Evolutionary conservation across 2,888 invertebrate genomes (phyloP), one percentile per base, ranked within the genome.

Genomic region (Neoscelio sp.): DNA sequence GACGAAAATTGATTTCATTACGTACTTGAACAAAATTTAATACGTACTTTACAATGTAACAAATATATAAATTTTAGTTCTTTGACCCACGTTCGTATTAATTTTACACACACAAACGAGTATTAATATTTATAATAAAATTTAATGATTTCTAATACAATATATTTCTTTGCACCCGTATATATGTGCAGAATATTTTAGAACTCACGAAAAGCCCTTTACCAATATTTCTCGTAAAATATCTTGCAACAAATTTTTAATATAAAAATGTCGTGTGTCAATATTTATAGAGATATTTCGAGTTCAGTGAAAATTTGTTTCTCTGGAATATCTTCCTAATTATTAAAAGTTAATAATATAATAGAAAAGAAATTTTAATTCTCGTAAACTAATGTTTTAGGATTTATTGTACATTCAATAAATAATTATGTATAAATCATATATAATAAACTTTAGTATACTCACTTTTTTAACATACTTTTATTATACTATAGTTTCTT

Each of bases 271-370:
- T 62, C 62, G 33, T 33, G 18, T 44, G 10, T 8, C 20, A 13
- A 42, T 44, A 58, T 44, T 58, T 58, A 42, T 58, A 44, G 44
- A 58, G 15, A 44, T 44, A 30, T 58, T 44, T 17, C 28, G 42
- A 42, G 40, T 58, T 42, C 42, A 42, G 42, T 17, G 28, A 58
- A 28, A 56, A 40, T 42, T 58, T 15, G n/a, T 58, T 58, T 26
- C 7, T 7, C 0, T 42, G 8, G 28, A 38, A 15, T 56, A 56
- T 12, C 12, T 2, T 35, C n/a, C n/a, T n/a, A n/a, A 35, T 6
- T 30, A 30, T 30, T 8, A 30, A 8, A 6, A n/a, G 7, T 30
- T 48, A 8, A 5, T 17, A 17, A 13, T 48, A n/a, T n/a, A n/a
- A n/a, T n/a, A n/a, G n/a, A n/a, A n/a, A n/a, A n/a, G n/a, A n/a